Conservation (phyloP, 2,888 invertebrate genomes). For the Chloroclysta siterata region DNA sequence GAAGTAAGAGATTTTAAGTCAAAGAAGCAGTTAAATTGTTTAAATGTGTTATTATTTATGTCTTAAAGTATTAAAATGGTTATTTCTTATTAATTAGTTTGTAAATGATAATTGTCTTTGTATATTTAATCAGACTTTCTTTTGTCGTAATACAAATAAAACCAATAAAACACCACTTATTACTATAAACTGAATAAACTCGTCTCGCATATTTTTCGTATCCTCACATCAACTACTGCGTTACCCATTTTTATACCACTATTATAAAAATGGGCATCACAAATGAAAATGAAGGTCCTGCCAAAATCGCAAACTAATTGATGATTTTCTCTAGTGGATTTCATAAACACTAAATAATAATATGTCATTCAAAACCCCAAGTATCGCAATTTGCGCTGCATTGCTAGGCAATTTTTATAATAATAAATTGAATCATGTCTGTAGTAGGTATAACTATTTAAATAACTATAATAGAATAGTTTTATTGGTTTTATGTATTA, state of each 20-base stretch:
- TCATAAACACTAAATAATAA: not conserved
- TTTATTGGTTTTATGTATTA: constrained; percentile 78
- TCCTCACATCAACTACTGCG: not conserved
- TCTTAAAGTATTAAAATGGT: constrained; percentile 85
- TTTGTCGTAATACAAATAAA: constrained; percentile 63
- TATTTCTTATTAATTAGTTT: constrained; percentile 85
- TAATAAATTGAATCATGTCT: constrained; percentile 25
- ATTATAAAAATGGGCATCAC: not conserved
- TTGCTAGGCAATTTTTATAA: constrained; percentile 6
- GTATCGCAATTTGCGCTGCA: not conserved
- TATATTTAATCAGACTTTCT: constrained; percentile 69
- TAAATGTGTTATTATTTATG: constrained; percentile 86
- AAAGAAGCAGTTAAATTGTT: constrained; percentile 85
- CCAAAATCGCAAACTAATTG: constrained; percentile 1
- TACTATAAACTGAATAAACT: not conserved
- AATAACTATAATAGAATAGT: constrained; percentile 47
- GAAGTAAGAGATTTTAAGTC: constrained; percentile 83
- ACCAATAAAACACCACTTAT: constrained; percentile 70
- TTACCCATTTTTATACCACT: not conserved
- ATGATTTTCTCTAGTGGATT: not conserved
- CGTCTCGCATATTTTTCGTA: not conserved
- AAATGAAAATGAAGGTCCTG: not conserved
- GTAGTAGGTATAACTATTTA: constrained; percentile 10
- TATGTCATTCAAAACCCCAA: not conserved
- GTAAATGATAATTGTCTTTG: constrained; percentile 80